Percentiles rank a stretch among this genome's conserved stretches.
phyloP scores from a whole-genome alignment of 2,113 vertebrate genomes.

The Salminus brasiliensis region DNA sequence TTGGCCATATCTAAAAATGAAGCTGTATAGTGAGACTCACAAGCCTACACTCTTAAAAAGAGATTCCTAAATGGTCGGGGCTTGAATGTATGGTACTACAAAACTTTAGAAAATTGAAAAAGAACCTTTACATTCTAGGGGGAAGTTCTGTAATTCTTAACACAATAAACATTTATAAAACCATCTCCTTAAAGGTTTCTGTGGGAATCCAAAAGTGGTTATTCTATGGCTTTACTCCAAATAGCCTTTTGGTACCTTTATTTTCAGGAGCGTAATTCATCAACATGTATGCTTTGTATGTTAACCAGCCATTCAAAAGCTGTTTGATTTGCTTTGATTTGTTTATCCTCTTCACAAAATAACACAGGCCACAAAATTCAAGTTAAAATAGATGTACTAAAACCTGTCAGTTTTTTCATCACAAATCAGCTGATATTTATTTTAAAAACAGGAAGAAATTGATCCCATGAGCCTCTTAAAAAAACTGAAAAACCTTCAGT shows the following conservation, averaged over 20 bases:
- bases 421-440: not conserved
- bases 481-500: not conserved
- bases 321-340: not conserved
- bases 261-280: not conserved
- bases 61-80: not conserved
- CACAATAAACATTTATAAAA: too few relatives aligned
- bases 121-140: not conserved
- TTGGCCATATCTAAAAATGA: slow-evolving; percentile 50
- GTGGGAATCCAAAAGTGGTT: too few relatives aligned
- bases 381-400: not conserved
- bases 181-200: too few relatives aligned
- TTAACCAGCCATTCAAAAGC: not conserved
- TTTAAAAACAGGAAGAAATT: not conserved
- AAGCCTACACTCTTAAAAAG: not conserved
- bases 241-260: too few relatives aligned
- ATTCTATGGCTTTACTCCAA: too few relatives aligned
- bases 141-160: too few relatives aligned
- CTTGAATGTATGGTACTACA: too few relatives aligned
- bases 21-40: slow-evolving; percentile 17
- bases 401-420: not conserved
- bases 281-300: not conserved
- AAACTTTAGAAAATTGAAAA: too few relatives aligned
- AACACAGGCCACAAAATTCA: not conserved
- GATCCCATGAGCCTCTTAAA: not conserved
- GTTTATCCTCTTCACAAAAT: not conserved